Evolutionary conservation across 1,140 invertebrate genomes (phyloP).

Genomic region (Cydia pomonella): DNA sequence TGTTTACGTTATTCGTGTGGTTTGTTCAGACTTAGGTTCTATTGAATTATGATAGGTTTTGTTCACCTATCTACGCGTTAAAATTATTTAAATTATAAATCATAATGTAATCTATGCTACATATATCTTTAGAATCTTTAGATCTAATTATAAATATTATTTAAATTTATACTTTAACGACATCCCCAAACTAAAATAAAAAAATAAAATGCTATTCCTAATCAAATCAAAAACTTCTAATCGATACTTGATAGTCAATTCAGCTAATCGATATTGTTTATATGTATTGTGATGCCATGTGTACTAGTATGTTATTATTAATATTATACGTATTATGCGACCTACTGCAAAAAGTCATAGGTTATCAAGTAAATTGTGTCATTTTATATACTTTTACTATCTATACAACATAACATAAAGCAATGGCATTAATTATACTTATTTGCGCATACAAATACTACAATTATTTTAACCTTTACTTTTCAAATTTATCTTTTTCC

Average conservation of each 20-base stretch:
- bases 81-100: too few relatives aligned
- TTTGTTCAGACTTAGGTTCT: background rate
- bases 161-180: too few relatives aligned
- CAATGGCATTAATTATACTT: background rate
- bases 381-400: slow-evolving; percentile 1
- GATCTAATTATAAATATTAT: too few relatives aligned
- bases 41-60: background rate
- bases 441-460: background rate
- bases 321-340: background rate
- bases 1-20: slow-evolving; percentile 38
- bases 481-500: too few relatives aligned
- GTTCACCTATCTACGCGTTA: background rate
- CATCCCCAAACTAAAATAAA: too few relatives aligned
- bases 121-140: too few relatives aligned
- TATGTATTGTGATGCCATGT: background rate
- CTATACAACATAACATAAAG: background rate
- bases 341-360: background rate
- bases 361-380: background rate
- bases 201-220: too few relatives aligned
- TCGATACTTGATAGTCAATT: too few relatives aligned
- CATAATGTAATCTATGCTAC: too few relatives aligned
- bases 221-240: too few relatives aligned
- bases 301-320: background rate
- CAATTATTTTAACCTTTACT: background rate
- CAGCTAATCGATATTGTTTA: background rate